These are phyloP conservation scores for Apeira syringaria DNA, from an alignment of 2,888 invertebrate genomes.

Conservation along the genomic window DNA sequence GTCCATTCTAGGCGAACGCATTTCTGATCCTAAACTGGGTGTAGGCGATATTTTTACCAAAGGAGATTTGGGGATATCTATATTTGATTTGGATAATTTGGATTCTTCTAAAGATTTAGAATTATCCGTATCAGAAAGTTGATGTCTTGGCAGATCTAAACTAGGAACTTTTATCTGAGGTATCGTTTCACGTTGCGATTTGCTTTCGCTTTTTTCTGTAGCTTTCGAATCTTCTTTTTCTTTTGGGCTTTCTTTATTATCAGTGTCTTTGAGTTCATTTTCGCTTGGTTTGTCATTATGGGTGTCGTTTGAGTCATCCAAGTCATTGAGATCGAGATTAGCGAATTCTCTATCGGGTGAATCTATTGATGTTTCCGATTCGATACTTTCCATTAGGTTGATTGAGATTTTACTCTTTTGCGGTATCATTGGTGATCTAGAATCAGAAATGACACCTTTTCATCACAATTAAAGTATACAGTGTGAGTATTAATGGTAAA, in stretches of 20 bases:
- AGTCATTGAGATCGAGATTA: slow-evolving; percentile 68
- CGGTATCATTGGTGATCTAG: slow-evolving; percentile 79
- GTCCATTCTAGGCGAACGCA: slow-evolving; percentile 41
- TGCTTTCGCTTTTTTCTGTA: slow-evolving; percentile 42
- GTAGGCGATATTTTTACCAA: slow-evolving; percentile 62
- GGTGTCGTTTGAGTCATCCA: slow-evolving; percentile 59
- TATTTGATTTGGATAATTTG: slow-evolving; percentile 41
- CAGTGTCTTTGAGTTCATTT: slow-evolving; percentile 37
- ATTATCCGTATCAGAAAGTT: slow-evolving; percentile 62
- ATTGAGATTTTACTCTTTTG: slow-evolving; percentile 78
- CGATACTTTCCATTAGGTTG: slow-evolving; percentile 79
- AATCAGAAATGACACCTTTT: too few relatives aligned
- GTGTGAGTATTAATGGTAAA: too few relatives aligned
- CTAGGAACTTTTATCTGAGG: slow-evolving; percentile 73
- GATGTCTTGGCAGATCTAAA: slow-evolving; percentile 56
- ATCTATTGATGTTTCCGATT: slow-evolving; percentile 78
- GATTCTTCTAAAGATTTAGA: slow-evolving; percentile 51
- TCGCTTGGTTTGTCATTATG: slow-evolving; percentile 54
- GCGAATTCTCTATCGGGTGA: slow-evolving; percentile 76
- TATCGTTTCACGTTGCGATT: slow-evolving; percentile 48
- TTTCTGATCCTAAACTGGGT: slow-evolving; percentile 20
- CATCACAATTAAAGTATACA: too few relatives aligned
- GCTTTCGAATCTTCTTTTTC: slow-evolving; percentile 60
- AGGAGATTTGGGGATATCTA: slow-evolving; percentile 50
- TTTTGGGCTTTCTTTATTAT: slow-evolving; percentile 46